Evolutionary conservation across 1,140 invertebrate species (phyloP).

Genomic region (Drosophila asahinai): DNA sequence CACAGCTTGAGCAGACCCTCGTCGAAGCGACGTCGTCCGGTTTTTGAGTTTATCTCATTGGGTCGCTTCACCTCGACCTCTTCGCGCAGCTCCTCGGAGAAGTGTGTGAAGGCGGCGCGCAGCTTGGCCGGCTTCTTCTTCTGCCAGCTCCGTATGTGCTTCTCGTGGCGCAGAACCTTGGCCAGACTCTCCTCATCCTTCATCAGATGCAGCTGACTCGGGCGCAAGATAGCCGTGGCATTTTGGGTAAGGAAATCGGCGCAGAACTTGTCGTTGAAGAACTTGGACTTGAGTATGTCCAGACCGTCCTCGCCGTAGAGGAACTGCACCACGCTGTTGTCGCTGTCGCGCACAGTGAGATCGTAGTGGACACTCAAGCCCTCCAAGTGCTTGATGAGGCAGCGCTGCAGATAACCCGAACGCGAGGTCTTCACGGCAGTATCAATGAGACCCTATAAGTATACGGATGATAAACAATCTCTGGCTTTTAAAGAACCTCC

Average conservation of each 20-base stretch:
- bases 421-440: constrained; percentile 97
- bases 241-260: constrained; percentile 94
- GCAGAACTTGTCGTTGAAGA: constrained; percentile 91
- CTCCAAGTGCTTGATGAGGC: constrained; percentile 99
- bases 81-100: constrained; percentile 75
- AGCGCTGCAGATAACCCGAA: constrained; percentile 98
- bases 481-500: background rate
- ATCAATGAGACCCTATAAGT: constrained; percentile 90
- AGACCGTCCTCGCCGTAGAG: constrained; percentile 99
- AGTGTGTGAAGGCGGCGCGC: constrained; percentile 71
- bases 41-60: constrained; percentile 74
- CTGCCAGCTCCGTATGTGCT: constrained; percentile 87
- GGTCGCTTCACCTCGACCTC: constrained; percentile 76
- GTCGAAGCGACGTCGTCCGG: constrained; percentile 73
- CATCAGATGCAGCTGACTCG: constrained; percentile 63
- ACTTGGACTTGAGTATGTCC: constrained; percentile 95
- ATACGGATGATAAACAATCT: background rate
- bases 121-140: constrained; percentile 86
- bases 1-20: constrained; percentile 88
- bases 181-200: constrained; percentile 87
- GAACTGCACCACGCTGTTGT: constrained; percentile 97
- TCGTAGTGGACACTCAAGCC: constrained; percentile 96
- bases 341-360: constrained; percentile 97
- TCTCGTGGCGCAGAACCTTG: constrained; percentile 86
- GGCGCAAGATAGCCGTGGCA: constrained; percentile 87